Percentiles rank a stretch among this genome's conserved stretches.
phyloP scores from a whole-genome alignment of 2,113 vertebrate genomes.

The Myiozetetes cayanensis region DNA sequence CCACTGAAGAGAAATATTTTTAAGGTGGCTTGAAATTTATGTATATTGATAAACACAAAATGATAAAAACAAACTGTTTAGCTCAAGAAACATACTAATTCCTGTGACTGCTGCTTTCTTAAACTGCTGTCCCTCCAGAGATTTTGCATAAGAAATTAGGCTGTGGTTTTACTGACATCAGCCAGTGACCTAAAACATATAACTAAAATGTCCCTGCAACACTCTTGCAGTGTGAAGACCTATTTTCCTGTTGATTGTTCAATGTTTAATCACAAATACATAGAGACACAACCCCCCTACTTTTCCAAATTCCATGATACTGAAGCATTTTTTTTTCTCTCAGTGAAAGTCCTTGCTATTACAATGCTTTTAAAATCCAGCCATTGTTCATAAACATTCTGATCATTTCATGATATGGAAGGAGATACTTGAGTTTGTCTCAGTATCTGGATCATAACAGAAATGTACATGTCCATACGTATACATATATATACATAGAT shows the following conservation, averaged over 20 bases:
- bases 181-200: background rate
- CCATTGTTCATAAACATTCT: background rate
- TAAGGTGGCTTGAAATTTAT: background rate
- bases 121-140: background rate
- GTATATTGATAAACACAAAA: background rate
- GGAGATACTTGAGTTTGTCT: background rate
- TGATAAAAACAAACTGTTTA: background rate
- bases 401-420: background rate
- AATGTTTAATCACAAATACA: background rate
- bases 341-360: background rate
- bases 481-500: background rate
- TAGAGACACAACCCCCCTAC: background rate
- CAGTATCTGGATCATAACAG: background rate
- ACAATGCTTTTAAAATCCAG: background rate
- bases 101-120: background rate
- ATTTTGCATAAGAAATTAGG: background rate
- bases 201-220: background rate
- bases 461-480: accelerated
- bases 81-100: background rate
- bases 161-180: background rate
- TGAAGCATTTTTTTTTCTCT: background rate
- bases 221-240: background rate
- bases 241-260: background rate
- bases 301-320: background rate
- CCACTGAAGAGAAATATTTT: background rate